These are phyloP conservation scores for Grapholita molesta DNA, from an alignment of 1,140 invertebrate species.

Conservation along the genomic window DNA sequence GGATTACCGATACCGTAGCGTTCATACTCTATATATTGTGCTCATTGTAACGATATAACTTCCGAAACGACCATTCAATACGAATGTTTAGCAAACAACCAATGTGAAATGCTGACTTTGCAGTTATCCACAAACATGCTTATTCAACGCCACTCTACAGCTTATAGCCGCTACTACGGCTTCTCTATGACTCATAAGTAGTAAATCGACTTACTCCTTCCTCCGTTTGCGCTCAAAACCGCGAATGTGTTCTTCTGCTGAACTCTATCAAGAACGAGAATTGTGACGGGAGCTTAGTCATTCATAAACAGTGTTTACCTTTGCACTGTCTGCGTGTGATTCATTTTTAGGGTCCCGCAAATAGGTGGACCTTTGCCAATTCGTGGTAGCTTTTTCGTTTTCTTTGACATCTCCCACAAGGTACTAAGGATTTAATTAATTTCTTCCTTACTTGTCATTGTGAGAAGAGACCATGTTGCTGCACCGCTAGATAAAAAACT, in stretches of 20 bases:
- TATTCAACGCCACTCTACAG: not conserved
- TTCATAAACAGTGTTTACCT: constrained; percentile 9
- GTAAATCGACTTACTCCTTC: constrained; percentile 20
- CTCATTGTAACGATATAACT: too few relatives aligned
- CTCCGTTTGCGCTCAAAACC: not conserved
- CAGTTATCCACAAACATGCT: not conserved
- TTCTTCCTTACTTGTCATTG: too few relatives aligned
- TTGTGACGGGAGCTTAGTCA: constrained; percentile 3
- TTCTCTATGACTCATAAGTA: constrained; percentile 20
- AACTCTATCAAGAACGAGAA: not conserved
- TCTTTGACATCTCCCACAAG: too few relatives aligned
- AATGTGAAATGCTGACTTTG: not conserved
- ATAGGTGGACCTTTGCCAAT: too few relatives aligned
- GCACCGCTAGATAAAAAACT: too few relatives aligned
- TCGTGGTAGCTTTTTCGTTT: too few relatives aligned
- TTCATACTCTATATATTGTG: too few relatives aligned
- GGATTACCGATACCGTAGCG: too few relatives aligned
- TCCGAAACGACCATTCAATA: constrained; percentile 28
- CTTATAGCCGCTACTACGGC: constrained; percentile 17
- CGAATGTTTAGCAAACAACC: not conserved
- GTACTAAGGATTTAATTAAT: too few relatives aligned
- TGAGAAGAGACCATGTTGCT: too few relatives aligned
- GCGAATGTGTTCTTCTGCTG: constrained; percentile 18
- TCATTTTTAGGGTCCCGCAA: not conserved
- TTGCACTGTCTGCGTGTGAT: constrained; percentile 1